phyloP scores from a whole-genome alignment of 2,888 invertebrate genomes.

The Sabatieria punctata region DNA sequence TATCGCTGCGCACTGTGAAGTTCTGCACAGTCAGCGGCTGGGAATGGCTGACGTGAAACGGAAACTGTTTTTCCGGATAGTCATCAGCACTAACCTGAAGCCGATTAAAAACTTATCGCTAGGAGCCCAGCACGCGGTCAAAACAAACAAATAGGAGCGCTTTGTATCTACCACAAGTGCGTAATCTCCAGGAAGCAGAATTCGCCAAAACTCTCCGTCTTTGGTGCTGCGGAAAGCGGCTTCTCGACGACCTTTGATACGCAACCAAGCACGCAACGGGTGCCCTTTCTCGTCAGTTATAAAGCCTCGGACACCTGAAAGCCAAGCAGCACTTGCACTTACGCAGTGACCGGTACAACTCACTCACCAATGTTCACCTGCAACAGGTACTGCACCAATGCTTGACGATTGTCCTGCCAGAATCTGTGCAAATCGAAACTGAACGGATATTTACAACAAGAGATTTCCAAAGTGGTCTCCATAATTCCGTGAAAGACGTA shows the following conservation, averaged over 20 bases:
- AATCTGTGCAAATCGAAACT: conserved; percentile 58
- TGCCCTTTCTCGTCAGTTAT: conserved; percentile 57
- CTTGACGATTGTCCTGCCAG: conserved; percentile 74
- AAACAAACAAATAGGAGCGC: too few species aligned
- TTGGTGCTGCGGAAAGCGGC: conserved; percentile 30
- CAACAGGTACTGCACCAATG: conserved; percentile 20
- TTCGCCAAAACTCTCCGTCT: conserved; percentile 77
- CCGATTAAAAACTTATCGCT: too few species aligned
- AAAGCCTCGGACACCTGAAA: conserved; percentile 58
- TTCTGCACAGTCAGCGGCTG: background rate
- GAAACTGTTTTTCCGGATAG: too few species aligned
- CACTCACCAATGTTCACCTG: conserved; percentile 16
- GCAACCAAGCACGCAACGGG: conserved; percentile 57
- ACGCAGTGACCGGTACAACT: background rate
- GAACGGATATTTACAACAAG: conserved; percentile 81
- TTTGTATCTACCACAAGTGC: conserved; percentile 51
- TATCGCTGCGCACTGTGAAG: background rate
- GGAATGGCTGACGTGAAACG: background rate
- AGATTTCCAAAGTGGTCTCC: conserved; percentile 82
- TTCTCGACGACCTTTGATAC: conserved; percentile 27
- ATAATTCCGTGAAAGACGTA: conserved; percentile 81
- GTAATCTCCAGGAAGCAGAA: conserved; percentile 68
- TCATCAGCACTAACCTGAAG: too few species aligned
- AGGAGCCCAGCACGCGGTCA: too few species aligned
- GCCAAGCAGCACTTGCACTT: background rate